A percentile compares a stretch with the other conserved stretches of the same genome.
These are phyloP conservation scores for Chloebia gouldiae DNA, from an alignment of 2,113 vertebrate genomes.

Conservation along the genomic window DNA sequence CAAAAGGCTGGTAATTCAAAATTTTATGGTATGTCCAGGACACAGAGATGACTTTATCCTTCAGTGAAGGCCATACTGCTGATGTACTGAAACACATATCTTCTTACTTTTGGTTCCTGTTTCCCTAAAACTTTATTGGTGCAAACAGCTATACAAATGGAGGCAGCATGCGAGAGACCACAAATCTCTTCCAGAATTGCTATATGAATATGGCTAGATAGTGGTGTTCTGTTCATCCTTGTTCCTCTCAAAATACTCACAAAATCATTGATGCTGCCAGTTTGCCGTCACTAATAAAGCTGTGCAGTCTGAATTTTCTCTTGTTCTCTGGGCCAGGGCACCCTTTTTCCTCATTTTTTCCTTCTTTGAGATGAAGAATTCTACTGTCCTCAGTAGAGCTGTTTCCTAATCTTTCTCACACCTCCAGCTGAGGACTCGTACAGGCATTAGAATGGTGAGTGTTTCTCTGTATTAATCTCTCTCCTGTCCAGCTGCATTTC, in stretches of 20 bases:
- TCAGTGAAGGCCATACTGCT: not conserved
- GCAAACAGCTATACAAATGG: not conserved
- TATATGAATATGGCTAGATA: not conserved
- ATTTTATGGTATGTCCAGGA: not conserved
- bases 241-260: not conserved
- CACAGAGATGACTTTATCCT: not conserved
- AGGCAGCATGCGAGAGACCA: not conserved
- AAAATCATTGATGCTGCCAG: not conserved
- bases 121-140: not conserved
- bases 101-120: not conserved
- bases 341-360: not conserved
- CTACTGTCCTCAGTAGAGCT: not conserved
- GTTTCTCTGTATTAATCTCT: not conserved
- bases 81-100: not conserved
- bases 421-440: accelerated
- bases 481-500: not conserved
- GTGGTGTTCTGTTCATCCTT: not conserved
- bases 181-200: not conserved
- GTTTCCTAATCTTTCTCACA: not conserved
- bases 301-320: not conserved
- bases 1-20: not conserved
- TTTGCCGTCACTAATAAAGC: not conserved
- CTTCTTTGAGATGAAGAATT: not conserved
- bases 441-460: not conserved
- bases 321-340: not conserved